Base-by-base conservation (phyloP, 2,797 vertebrate genomes). In the Gymnoscopelus braueri region DNA sequence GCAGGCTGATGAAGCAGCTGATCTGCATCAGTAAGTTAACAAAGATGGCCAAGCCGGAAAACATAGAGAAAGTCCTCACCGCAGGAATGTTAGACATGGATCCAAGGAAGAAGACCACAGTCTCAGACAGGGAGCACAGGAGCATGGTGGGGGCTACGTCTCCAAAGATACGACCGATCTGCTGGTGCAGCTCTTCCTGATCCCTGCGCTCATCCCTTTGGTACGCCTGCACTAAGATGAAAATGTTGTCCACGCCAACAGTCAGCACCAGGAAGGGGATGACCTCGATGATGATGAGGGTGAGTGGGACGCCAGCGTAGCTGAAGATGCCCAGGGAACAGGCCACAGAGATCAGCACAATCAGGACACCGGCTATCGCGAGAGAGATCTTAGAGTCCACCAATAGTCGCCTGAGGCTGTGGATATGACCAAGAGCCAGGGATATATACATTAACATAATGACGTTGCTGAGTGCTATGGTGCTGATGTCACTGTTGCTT, bases 211-310 rank as follows among this genome's bases (percentile, higher is more conserved):
- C 95, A 66, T 99, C 97, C 86, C 98, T 94, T 98, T 99, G 96
- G 83, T 94, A 95, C 1, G 97, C 95, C 84, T 98, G 98, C 29
- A 99, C 98, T 15, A 99, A 93, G 68, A 99, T 99, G 87, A 99
- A 99, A 87, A 99, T 97, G 91, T 99, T 99, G 91, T 99, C 98
- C 66, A 99, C 97, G 4, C 98, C 98, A 2, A 99, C 97, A 9
- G 98, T 98, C 90, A 99, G 91, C 70, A 99, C 98, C 73, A 99
- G 91, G 91, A 99, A 99, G 0, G 98, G 98, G 81, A 99, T 99
- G 88, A 99, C 98, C 90, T 99, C 98, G 49, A 99, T 98, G 71
- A 98, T 96, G 11, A 99, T 99, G 73, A 99, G 94, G 5, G 98
- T 99, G 77, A 99, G 91, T 0, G 97, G 95, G 60, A 97, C 47